Conservation (phyloP, 2,113 vertebrate species). For the Chloropsis hardwickii region DNA sequence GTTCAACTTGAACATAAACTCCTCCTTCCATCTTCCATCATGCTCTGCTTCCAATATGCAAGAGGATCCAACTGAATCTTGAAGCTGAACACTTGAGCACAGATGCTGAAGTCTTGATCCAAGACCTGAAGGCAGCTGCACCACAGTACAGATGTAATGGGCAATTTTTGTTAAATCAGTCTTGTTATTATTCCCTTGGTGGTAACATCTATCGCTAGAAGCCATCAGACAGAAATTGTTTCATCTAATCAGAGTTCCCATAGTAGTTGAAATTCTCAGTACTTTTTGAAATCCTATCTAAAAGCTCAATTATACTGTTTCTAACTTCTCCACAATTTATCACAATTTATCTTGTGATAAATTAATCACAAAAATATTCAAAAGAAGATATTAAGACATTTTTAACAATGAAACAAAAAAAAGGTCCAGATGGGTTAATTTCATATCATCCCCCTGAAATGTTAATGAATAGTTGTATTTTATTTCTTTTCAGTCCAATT, state of each 20-base stretch:
- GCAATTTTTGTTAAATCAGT: background rate
- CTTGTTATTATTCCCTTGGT: background rate
- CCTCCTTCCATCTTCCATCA: background rate
- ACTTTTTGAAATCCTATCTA: background rate
- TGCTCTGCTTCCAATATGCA: background rate
- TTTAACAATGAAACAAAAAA: background rate
- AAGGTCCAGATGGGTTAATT: background rate
- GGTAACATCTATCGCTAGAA: background rate
- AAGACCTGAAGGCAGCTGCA: background rate
- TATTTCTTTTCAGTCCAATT: background rate
- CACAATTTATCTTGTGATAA: too few species aligned
- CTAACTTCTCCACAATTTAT: background rate
- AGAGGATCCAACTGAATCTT: background rate
- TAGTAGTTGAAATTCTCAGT: background rate
- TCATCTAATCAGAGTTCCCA: background rate
- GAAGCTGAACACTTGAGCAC: background rate
- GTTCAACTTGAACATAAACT: background rate
- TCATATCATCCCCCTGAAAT: background rate
- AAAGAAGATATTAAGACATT: background rate
- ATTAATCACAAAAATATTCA: background rate
- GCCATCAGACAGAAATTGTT: background rate
- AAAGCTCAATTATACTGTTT: background rate
- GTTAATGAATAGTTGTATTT: background rate
- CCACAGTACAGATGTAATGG: fast-evolving
- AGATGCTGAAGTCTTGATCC: background rate